Evolutionary conservation across 2,888 invertebrate species (phyloP), one percentile per base, ranked within the genome.

Genomic region (Aromia moschata): DNA sequence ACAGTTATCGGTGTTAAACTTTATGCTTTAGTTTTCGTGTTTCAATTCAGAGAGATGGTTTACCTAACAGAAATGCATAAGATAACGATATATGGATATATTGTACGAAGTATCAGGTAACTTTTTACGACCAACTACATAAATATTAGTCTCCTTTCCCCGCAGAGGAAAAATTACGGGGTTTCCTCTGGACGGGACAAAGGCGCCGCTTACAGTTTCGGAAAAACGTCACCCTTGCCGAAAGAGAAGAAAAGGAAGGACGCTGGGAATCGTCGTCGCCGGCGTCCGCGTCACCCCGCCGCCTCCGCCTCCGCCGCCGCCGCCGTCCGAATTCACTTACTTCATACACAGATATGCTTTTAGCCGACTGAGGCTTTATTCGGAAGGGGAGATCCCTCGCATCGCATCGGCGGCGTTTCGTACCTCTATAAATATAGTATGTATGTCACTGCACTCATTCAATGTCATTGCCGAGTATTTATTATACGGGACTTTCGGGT

Each of bases 331-430:
- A 79, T 80, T 79, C 80, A 79, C 80, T 79, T 80, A 79, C 77
- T 79, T 76, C 74, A 77, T 79, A 80, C 80, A 80, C 79, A 80
- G 78, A 77, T 78, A 78, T 78, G 78, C 78, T 78, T 78, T 78
- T 78, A 78, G 78, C 72, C 69, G 71, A 73, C 72, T 71, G 69
- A 68, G 67, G 70, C 70, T 73, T 72, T 72, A 73, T 71, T 71
- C 68, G 65, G 66, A 64, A 65, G 72, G 74, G 74, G 72, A 67
- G 67, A 64, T 61, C 69, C 70, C 70, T 67, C 59, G 20, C 56
- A 46, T 51, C 56, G n/a, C n/a, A n/a, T n/a, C n/a, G n/a, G n/a
- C n/a, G 14, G 33, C 56, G 40, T 44, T 37, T n/a, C 30, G 54
- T 63, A 71, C 69, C 68, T n/a, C n/a, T 70, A 71, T 73, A 73